A percentile compares a stretch with the other conserved stretches of the same genome.
Conservation (phyloP, 2,888 invertebrate species). For the Teleiodes luculella region DNA sequence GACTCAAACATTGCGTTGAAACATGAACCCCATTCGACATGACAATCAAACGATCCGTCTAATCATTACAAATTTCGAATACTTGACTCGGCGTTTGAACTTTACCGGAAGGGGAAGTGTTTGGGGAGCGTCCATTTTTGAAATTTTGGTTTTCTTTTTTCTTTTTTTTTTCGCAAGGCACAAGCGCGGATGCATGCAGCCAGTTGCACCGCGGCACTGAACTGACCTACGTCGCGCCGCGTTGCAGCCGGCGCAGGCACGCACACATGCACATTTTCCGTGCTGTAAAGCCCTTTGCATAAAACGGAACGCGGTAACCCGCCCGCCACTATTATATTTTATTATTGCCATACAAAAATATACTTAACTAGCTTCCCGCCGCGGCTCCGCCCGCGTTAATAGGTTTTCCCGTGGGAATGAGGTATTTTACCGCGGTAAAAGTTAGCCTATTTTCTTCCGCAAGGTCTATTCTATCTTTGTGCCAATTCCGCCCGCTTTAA, state of each 20-base stretch:
- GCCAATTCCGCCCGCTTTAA: too few relatives aligned
- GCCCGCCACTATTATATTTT: too few relatives aligned
- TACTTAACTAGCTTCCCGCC: too few relatives aligned
- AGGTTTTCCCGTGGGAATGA: too few relatives aligned
- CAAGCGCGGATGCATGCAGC: constrained; percentile 32
- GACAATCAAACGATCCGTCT: background rate
- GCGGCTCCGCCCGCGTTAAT: too few relatives aligned
- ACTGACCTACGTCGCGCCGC: constrained; percentile 49
- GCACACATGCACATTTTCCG: background rate
- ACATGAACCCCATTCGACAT: background rate
- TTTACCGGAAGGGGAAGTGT: background rate
- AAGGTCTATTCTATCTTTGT: too few relatives aligned
- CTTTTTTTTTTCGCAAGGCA: constrained; percentile 13
- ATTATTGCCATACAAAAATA: too few relatives aligned
- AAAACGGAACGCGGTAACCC: constrained; percentile 3
- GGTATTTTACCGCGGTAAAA: too few relatives aligned
- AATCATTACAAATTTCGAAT: background rate
- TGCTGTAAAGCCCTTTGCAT: constrained; percentile 4
- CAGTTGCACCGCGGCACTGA: constrained; percentile 37
- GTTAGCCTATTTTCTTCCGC: too few relatives aligned
- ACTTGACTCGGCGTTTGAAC: background rate
- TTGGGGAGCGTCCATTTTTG: background rate
- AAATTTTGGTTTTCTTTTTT: constrained; percentile 1
- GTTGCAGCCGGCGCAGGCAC: constrained; percentile 28
- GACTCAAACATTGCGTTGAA: constrained; percentile 2